Conservation (phyloP, 1,140 invertebrate species). For the Aradophagus sp. region DNA sequence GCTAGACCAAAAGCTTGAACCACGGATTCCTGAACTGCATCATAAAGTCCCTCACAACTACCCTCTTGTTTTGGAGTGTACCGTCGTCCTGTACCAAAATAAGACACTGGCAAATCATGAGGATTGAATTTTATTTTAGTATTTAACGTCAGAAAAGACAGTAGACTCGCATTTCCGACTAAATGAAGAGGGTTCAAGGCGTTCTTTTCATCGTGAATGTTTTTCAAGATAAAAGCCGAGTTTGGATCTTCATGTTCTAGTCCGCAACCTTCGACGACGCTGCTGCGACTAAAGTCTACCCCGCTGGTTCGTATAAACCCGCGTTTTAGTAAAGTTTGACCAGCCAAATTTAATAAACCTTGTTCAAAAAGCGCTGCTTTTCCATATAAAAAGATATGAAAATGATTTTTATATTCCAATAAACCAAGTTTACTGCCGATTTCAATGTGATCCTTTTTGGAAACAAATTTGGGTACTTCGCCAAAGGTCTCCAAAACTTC, state of each 20-base stretch:
- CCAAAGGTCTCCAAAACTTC: conserved; percentile 73
- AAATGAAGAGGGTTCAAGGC: conserved; percentile 77
- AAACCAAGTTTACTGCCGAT: conserved; percentile 75
- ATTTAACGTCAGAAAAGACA: conserved; percentile 79
- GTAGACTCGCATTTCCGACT: conserved; percentile 79
- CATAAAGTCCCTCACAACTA: conserved; percentile 75
- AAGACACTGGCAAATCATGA: conserved; percentile 77
- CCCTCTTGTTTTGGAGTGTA: conserved; percentile 75
- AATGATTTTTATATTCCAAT: conserved; percentile 77
- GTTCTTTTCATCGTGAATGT: conserved; percentile 72
- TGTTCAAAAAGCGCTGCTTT: conserved; percentile 81
- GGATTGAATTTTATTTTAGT: conserved; percentile 77
- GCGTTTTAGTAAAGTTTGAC: conserved; percentile 72
- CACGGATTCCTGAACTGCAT: conserved; percentile 78
- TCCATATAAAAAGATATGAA: conserved; percentile 78
- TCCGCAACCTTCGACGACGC: conserved; percentile 81
- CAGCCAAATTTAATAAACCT: conserved; percentile 67
- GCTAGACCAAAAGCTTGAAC: conserved; percentile 76
- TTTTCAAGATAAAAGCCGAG: conserved; percentile 76
- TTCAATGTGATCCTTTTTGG: conserved; percentile 75
- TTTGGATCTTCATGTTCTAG: conserved; percentile 75
- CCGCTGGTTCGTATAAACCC: conserved; percentile 71
- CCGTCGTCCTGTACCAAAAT: conserved; percentile 78
- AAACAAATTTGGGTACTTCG: conserved; percentile 53
- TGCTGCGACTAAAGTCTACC: conserved; percentile 80